A percentile compares a stretch with the other conserved stretches of the same genome.
These are phyloP conservation scores for Drosophila prostipennis DNA, from an alignment of 2,888 invertebrate species.

Conservation along the genomic window DNA sequence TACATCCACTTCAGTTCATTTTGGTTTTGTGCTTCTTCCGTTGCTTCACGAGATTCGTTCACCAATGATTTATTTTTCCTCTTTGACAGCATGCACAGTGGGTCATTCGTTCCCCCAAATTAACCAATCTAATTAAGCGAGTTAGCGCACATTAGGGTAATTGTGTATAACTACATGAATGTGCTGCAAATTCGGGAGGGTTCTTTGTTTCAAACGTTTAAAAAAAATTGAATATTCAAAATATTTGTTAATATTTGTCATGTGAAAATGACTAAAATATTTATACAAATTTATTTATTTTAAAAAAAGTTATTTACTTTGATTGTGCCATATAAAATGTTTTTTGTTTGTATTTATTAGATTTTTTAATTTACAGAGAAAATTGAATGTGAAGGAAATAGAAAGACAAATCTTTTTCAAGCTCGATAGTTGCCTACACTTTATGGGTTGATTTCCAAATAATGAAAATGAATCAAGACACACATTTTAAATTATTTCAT, in stretches of 20 bases:
- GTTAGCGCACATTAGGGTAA: conserved; percentile 8
- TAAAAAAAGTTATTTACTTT: too few relatives aligned
- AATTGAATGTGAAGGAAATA: too few relatives aligned
- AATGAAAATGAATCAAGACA: too few relatives aligned
- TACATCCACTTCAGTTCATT: conserved; percentile 52
- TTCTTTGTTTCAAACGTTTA: background rate
- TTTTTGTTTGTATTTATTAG: too few relatives aligned
- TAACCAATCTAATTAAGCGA: conserved; percentile 16
- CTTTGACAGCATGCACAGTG: conserved; percentile 41
- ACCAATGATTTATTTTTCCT: conserved; percentile 44
- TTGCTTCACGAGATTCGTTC: conserved; percentile 46
- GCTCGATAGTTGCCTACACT: too few relatives aligned
- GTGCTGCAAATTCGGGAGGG: background rate
- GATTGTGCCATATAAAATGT: too few relatives aligned
- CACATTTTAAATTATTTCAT: background rate
- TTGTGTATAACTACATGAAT: background rate
- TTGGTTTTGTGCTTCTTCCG: conserved; percentile 55
- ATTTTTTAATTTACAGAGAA: too few relatives aligned
- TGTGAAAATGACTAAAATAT: too few relatives aligned
- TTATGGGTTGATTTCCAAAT: too few relatives aligned
- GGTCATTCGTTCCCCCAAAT: background rate
- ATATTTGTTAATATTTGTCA: background rate
- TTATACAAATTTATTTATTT: too few relatives aligned
- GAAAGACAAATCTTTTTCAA: too few relatives aligned
- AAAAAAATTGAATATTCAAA: background rate